Evolutionary conservation across 2,888 invertebrate genomes (phyloP), one percentile per base, ranked within the genome.

Genomic region (Drosophila nigricruria): DNA sequence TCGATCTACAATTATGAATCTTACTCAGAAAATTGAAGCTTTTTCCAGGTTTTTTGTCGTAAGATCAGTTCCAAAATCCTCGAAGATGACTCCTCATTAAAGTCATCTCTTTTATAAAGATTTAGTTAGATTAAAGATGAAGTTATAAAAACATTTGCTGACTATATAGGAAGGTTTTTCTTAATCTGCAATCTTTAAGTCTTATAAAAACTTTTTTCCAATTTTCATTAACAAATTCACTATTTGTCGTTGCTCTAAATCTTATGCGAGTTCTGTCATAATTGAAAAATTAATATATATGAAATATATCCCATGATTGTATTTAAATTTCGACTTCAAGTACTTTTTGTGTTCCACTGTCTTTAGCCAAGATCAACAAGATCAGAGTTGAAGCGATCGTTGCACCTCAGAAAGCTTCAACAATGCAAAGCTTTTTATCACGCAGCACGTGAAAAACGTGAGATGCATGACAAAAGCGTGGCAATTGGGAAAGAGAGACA

Each of bases 361-460:
- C 9, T 5, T 1, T 12, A 30, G 47, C 16, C n/a, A 18, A 6
- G 30, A 27, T 6, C 34, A 20, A 9, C 34, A 20, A 38, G 50
- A 62, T 62, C 70, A 4, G 27, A n/a, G 25, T n/a, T 27, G 50
- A 18, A 18, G 40, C 64, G 73, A 77, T 77, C 61, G 66, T 62
- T 69, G 61, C 54, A 52, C 73, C 54, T 9, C 27, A 32, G 18
- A 58, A 56, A 62, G 75, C 76, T 56, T 2, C 58, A 59, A 4
- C 12, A 34, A 40, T 30, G 25, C 27, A 30, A 34, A 50, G 63
- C 60, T 74, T 73, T 73, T 73, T 60, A 53, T 60, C 71, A 25
- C 62, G 42, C 36, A 53, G 47, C 60, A 58, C 12, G 10, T 32
- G 43, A 43, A 57, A 64, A 60, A 75, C 57, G 71, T 76, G 77